Evolutionary conservation across 2,888 invertebrate species (phyloP).

Genomic region (Temnothorax unifasciatus): DNA sequence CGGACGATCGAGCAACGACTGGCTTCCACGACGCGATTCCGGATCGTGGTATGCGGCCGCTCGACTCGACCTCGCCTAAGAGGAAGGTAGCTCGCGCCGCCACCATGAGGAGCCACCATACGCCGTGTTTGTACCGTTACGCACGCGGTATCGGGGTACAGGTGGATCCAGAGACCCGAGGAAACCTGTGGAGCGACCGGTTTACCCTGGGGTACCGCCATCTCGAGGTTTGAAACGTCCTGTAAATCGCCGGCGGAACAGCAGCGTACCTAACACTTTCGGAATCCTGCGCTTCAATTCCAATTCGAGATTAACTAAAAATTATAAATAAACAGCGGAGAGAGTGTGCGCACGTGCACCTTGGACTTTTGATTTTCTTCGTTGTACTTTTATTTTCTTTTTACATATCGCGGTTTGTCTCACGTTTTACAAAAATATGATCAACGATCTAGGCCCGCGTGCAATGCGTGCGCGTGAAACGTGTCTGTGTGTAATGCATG

Average conservation of each 20-base stretch:
- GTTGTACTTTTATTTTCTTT: background rate
- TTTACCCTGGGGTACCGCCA: background rate
- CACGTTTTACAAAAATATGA: background rate
- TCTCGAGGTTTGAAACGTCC: constrained; percentile 8
- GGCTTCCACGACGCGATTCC: constrained; percentile 83
- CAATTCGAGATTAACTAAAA: background rate
- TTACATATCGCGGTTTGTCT: background rate
- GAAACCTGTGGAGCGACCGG: background rate
- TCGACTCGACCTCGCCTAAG: constrained; percentile 86
- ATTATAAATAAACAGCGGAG: background rate
- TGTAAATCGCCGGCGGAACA: constrained; percentile 3
- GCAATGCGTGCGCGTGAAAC: background rate
- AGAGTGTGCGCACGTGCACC: background rate
- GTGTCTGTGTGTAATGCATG: background rate
- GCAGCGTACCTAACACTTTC: background rate
- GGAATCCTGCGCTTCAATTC: background rate
- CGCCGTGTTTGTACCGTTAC: constrained; percentile 85
- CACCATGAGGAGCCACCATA: constrained; percentile 69
- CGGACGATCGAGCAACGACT: constrained; percentile 76
- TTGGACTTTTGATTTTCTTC: background rate
- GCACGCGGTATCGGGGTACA: constrained; percentile 74
- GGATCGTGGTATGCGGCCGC: constrained; percentile 84
- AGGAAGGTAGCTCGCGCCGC: constrained; percentile 67
- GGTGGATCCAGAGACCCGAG: constrained; percentile 67
- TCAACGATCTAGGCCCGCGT: background rate